Base-by-base conservation (phyloP, 2,797 vertebrate species). In the Chelon auratus region DNA sequence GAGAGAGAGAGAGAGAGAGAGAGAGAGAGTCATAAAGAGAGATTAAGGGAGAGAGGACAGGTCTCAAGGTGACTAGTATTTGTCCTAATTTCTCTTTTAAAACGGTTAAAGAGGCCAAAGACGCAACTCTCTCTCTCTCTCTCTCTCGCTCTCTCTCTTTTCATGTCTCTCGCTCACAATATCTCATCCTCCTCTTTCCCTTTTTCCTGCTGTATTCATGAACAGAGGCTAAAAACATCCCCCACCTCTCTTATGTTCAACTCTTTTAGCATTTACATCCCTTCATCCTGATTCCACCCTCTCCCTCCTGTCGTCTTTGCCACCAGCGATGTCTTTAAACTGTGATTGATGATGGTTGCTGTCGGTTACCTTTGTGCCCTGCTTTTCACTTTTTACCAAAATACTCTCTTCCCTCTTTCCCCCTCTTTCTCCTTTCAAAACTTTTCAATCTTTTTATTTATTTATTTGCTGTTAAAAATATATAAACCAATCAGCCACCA, bases 261-360 rank as follows among this genome's bases (percentile, higher is more conserved):
- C 22, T 22, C 22, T 22, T 22, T 22, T 22, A 22, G 22, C 22
- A 22, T 22, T 22, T 37, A 37, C 36, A 5, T 42, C 40, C 40
- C 40, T 42, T 42, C 40, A 13, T 42, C 40, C 40, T 14, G 37
- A 61, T 12, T 58, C 81, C 12, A 3, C 78, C 62, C 72, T 54
- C 58, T 48, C 81, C 51, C 84, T 79, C 81, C 78, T 86, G 84
- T 86, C 81, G 85, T 89, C 89, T 93, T 93, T 93, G 90, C 91
- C 91, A 90, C 77, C 87, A 93, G 91, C 89, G 81, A 91, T 89
- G 88, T 92, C 90, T 90, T 91, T 87, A 92, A 89, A 92, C 88
- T 82, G 87, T 93, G 89, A 93, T 92, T 92, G 91, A 93, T 93
- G 91, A 90, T 68, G 84, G 85, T 87, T 81, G 90, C 91, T 87